Evolutionary conservation across 2,888 invertebrate genomes (phyloP), one percentile per base, ranked within the genome.

Genomic region (Hybos culiciformis): DNA sequence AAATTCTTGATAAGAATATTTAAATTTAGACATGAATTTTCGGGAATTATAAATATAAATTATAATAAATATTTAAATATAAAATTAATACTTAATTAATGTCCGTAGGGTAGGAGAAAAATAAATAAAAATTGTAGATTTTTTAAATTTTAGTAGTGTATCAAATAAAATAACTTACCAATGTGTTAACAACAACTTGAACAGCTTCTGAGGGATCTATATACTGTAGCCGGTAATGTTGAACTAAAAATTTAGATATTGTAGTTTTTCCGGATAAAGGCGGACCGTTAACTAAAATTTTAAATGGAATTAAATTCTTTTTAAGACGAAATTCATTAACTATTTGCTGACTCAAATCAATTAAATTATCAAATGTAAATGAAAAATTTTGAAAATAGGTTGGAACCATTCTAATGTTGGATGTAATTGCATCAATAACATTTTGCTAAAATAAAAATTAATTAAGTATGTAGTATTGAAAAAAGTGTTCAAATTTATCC

Each of bases 181-280:
- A 34, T 34, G 5, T 19, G 15, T 11, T 34, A 2, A 19, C n/a
- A 34, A 15, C 12, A 19, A 8, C 12, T 20, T 20, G 20, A 12
- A 34, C 11, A 19, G n/a, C 9, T 20, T 18, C 20, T n/a, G 5
- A n/a, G n/a, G 41, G 24, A 36, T 45, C 40, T 6, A 49, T 34
- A 17, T n/a, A n/a, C n/a, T n/a, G n/a, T n/a, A n/a, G n/a, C n/a
- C n/a, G n/a, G n/a, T n/a, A n/a, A n/a, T n/a, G n/a, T 45, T 74
- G 66, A 40, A 71, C 70, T 39, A 80, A 64, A 47, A 62, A 64
- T 50, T 70, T 71, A 1, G 78, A 71, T 43, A 80, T 51, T 17
- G 63, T 67, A 1, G 77, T 75, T 62, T 80, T 80, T 18, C 80
- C 80, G 11, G 72, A 69, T 7, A 75, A 71, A 4, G 80, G 78